phyloP scores from a whole-genome alignment of 2,113 vertebrate genomes.

The Prietella phreatophila region DNA sequence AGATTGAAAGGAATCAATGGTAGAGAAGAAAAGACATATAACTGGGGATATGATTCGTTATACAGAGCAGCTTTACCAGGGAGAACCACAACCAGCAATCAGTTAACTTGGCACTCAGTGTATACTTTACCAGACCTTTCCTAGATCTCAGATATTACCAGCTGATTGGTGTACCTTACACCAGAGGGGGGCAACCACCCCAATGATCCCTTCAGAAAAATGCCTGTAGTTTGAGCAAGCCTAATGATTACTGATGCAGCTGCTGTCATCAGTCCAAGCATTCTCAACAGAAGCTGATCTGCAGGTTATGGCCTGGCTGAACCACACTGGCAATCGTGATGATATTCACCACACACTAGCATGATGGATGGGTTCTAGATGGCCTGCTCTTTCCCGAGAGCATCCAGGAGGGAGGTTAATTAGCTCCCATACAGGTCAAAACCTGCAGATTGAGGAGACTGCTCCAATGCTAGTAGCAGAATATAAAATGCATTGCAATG shows the following conservation, averaged over 20 bases:
- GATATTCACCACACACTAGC: neutral
- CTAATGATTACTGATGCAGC: neutral
- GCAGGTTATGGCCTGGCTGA: neutral
- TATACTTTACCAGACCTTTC: neutral
- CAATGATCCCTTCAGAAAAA: neutral
- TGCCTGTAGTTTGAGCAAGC: neutral
- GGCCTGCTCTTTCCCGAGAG: neutral
- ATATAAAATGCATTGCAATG: neutral
- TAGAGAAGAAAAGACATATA: neutral
- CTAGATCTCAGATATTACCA: neutral
- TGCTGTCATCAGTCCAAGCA: neutral
- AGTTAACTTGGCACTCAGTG: neutral
- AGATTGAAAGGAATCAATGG: neutral
- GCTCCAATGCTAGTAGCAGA: neutral
- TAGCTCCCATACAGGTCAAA: neutral
- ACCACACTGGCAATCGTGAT: neutral
- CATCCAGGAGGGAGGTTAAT: neutral
- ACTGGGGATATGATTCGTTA: neutral
- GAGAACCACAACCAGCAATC: neutral
- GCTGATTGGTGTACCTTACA: neutral
- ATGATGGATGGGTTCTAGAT: neutral
- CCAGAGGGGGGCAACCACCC: neutral
- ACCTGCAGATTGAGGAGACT: neutral
- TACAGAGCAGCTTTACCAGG: neutral
- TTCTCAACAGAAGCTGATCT: conserved; percentile 2